Percentiles rank a stretch among this genome's conserved stretches.
Evolutionary conservation across 2,797 vertebrate genomes (phyloP).

Genomic region (Pipistrellus nathusii): DNA sequence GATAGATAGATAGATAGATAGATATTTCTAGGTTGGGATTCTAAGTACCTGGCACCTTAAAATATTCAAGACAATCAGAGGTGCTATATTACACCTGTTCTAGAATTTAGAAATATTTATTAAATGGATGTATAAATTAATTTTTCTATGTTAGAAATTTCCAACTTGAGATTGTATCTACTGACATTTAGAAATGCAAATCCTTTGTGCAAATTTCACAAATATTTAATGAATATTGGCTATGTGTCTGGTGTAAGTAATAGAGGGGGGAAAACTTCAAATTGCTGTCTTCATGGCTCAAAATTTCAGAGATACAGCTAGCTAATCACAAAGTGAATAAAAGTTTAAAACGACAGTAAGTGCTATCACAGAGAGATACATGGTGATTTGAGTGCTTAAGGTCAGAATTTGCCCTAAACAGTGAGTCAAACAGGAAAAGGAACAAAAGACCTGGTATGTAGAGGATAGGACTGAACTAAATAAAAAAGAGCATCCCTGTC

Average conservation of each 20-base stretch:
- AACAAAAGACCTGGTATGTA: neutral
- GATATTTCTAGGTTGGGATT: neutral
- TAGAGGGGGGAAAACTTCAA: neutral
- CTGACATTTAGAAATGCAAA: neutral
- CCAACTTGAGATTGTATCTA: slow-evolving; percentile 7
- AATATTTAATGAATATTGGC: neutral
- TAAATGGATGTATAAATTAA: neutral
- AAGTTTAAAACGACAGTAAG: neutral
- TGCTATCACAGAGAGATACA: neutral
- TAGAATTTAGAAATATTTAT: slow-evolving; percentile 34
- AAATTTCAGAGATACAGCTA: neutral
- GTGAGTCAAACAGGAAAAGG: neutral
- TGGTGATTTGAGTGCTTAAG: neutral
- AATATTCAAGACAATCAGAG: neutral
- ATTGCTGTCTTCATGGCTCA: neutral
- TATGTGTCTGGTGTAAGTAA: neutral
- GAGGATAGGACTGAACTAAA: neutral
- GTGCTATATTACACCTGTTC: neutral
- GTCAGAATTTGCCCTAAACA: neutral
- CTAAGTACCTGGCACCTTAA: neutral
- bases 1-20: too few species aligned
- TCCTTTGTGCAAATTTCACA: neutral
- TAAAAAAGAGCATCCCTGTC: neutral
- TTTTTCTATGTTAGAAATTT: slow-evolving; percentile 9
- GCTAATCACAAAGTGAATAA: neutral